These are phyloP conservation scores for Prolemur simus DNA, from an alignment of 2,113 vertebrate genomes.

Conservation along the genomic window DNA sequence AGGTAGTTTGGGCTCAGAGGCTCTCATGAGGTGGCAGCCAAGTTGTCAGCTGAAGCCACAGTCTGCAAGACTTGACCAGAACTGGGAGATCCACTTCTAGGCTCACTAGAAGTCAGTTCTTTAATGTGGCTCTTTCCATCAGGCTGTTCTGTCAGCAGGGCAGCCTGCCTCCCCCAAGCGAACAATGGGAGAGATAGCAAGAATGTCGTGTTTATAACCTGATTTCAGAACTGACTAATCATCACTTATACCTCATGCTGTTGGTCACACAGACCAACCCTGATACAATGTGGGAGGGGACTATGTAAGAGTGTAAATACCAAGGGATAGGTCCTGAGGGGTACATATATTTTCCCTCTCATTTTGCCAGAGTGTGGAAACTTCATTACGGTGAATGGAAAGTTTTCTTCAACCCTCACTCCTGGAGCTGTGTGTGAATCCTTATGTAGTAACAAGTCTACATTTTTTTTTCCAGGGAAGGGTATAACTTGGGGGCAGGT, in stretches of 20 bases:
- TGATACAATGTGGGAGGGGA: background rate
- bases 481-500: background rate
- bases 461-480: accelerated
- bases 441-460: background rate
- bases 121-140: accelerated
- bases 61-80: background rate
- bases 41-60: background rate
- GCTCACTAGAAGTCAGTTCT: background rate
- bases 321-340: background rate
- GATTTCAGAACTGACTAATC: background rate
- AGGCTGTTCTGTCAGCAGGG: background rate
- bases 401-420: background rate
- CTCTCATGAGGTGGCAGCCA: background rate
- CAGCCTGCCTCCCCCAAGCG: background rate
- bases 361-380: background rate
- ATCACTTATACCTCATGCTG: background rate
- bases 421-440: background rate
- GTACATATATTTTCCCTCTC: background rate
- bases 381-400: background rate
- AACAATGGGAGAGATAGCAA: background rate
- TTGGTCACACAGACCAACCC: background rate
- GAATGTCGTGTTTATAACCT: background rate
- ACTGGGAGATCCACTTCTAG: background rate
- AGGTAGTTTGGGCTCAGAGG: background rate
- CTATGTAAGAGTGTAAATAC: background rate